A percentile compares a stretch with the other conserved stretches of the same genome.
Conservation (phyloP, 2,797 vertebrate species). For the Pantherophis vulpinus region DNA sequence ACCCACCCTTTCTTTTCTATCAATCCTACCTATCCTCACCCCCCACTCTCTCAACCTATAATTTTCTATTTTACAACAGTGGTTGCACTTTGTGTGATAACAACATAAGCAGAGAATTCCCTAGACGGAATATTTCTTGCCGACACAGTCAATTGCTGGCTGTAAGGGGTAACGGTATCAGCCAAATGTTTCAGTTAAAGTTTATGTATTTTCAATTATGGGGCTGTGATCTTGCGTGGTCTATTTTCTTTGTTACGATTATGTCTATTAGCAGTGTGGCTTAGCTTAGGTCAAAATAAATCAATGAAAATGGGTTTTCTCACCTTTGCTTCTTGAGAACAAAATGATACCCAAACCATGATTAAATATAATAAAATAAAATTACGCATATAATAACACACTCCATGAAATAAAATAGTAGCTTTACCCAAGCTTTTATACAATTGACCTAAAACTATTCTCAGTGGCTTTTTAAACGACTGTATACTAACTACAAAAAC, state of each 20-base stretch:
- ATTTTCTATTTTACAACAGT: slow-evolving; percentile 23
- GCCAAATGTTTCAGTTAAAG: slow-evolving; percentile 33
- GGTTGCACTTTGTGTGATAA: background rate
- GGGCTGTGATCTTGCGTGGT: background rate
- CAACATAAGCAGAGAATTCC: slow-evolving; percentile 11
- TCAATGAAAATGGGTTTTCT: slow-evolving; percentile 9
- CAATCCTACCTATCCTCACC: background rate
- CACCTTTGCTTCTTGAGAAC: background rate
- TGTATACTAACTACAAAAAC: background rate
- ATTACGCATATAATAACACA: background rate
- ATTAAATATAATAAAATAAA: background rate
- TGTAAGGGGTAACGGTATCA: slow-evolving; percentile 35
- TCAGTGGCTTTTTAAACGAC: background rate
- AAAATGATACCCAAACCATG: background rate
- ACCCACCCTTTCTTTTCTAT: background rate
- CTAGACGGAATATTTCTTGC: slow-evolving; percentile 16
- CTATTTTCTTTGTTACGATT: background rate
- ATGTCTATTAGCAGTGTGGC: background rate
- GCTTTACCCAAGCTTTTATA: background rate
- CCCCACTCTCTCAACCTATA: background rate
- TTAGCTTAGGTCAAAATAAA: slow-evolving; percentile 31
- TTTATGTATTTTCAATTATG: background rate
- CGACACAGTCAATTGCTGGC: slow-evolving; percentile 27
- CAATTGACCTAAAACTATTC: background rate
- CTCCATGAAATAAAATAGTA: background rate